Percentiles rank a stretch among this genome's conserved stretches.
Evolutionary conservation across 1,140 invertebrate species (phyloP).

Genomic region (Maniola jurtina): DNA sequence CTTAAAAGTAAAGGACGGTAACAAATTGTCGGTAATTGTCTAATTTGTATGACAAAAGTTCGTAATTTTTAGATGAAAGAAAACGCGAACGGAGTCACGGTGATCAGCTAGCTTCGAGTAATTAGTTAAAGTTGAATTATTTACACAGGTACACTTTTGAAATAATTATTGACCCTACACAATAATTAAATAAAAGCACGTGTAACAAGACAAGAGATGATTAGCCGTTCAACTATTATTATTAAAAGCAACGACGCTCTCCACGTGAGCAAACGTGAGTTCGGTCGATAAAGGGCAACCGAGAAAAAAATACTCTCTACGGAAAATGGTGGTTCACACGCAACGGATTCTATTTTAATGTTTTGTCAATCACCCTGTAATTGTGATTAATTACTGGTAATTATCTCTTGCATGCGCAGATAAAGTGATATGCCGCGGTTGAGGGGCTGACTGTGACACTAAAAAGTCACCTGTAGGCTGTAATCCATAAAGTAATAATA

Average conservation of each 20-base stretch:
- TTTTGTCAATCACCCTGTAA: slow-evolving; percentile 67
- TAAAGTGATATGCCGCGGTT: not conserved
- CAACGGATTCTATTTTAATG: slow-evolving; percentile 68
- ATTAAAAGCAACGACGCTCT: slow-evolving; percentile 15
- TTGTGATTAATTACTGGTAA: slow-evolving; percentile 56
- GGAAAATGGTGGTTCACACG: slow-evolving; percentile 61
- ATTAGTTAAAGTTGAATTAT: no score
- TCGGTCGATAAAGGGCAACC: slow-evolving; percentile 50
- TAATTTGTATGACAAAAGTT: no score
- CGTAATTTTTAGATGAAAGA: no score
- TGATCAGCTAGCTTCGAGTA: no score
- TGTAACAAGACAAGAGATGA: slow-evolving; percentile 18
- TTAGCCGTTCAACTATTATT: slow-evolving; percentile 12
- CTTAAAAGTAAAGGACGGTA: no score
- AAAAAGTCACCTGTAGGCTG: not conserved
- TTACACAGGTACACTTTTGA: not conserved
- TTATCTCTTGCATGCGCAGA: slow-evolving; percentile 22
- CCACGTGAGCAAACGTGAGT: slow-evolving; percentile 61
- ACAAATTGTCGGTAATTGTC: no score
- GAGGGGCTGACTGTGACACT: not conserved
- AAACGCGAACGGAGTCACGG: no score
- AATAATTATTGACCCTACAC: not conserved
- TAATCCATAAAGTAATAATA: not conserved
- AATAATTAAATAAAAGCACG: slow-evolving; percentile 19
- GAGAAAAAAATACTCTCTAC: slow-evolving; percentile 27